Base-by-base conservation (phyloP, 2,113 vertebrate genomes). In the Uria aalge region DNA sequence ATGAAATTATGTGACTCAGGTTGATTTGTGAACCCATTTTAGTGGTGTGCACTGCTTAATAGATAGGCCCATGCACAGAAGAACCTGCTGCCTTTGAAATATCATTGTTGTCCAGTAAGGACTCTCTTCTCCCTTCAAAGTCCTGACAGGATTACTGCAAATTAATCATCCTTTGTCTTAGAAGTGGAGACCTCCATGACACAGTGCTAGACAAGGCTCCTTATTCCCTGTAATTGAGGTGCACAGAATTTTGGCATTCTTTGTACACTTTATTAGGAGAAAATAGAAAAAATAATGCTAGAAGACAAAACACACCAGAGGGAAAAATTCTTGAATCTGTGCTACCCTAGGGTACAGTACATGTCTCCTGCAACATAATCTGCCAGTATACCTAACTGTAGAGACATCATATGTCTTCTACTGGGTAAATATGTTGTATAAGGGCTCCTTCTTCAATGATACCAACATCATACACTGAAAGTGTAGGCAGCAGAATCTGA, bases 381-480 rank as follows among this genome's bases (percentile, higher is more conserved):
- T 81, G n/a, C 56, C n/a, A 30, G 19, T 57, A 4, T 10, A 68
- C 5, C 38, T 47, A 40, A 40, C 36, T 50, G 36, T 40, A 48
- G 48, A 45, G 12, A 45, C 15, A 68, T 59, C 19, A 12, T 8
- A 4, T 5, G 1, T 34, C 27, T 82, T 78, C 7, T 41, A 0
- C 9, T 36, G 30, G 34, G 15, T n/a, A 36, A 9, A 11, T 34
- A 27, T 3, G 19, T n/a, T 53, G 40, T 12, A 53, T 67, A 38
- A 6, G 4, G 7, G 7, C 5, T 86, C 8, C 19, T 71, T 59
- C 63, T 79, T 74, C 45, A 83, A 32, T 73, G 13, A 16, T 23
- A 55, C 8, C n/a, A 64, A n/a, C 6, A 41, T 6, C 9, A 43
- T 15, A 63, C 8, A 30, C 7, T 2, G 0, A 29, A 79, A 36